These are phyloP conservation scores for Dicyrtomina minuta DNA, from an alignment of 2,888 invertebrate species.

Conservation along the genomic window DNA sequence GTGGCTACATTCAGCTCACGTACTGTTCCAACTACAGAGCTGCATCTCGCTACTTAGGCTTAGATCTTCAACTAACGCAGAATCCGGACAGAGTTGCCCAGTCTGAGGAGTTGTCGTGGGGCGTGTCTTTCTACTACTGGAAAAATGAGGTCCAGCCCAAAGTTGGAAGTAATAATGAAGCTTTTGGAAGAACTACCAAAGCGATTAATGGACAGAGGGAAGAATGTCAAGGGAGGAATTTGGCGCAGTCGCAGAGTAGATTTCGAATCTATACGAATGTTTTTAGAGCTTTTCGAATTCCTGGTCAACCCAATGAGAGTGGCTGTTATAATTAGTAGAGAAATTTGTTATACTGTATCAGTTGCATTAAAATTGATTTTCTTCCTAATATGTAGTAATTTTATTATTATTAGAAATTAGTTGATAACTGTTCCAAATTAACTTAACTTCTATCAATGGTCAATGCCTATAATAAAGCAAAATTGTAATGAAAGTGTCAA, in stretches of 20 bases:
- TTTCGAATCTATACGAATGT: not conserved
- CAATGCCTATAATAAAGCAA: too few relatives aligned
- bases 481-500: too few relatives aligned
- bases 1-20: slow-evolving; percentile 23
- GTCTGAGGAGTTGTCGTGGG: slow-evolving; percentile 17
- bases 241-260: not conserved
- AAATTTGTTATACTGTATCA: too few relatives aligned
- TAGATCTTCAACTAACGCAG: slow-evolving; percentile 8
- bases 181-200: slow-evolving; percentile 35
- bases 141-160: slow-evolving; percentile 9
- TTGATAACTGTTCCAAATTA: too few relatives aligned
- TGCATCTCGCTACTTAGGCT: slow-evolving; percentile 16
- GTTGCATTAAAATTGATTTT: too few relatives aligned
- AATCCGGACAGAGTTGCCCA: slow-evolving; percentile 31
- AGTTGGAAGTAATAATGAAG: not conserved
- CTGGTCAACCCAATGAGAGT: not conserved
- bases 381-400: too few relatives aligned
- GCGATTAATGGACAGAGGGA: slow-evolving; percentile 37
- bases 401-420: too few relatives aligned
- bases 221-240: slow-evolving; percentile 28
- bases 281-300: not conserved
- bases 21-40: slow-evolving; percentile 30
- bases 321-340: too few relatives aligned
- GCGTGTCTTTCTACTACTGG: slow-evolving; percentile 23
- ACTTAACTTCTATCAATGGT: too few relatives aligned